A percentile compares a stretch with the other conserved stretches of the same genome.
These are phyloP conservation scores for Alloplasta piceator DNA, from an alignment of 2,888 invertebrate genomes.

Conservation along the genomic window DNA sequence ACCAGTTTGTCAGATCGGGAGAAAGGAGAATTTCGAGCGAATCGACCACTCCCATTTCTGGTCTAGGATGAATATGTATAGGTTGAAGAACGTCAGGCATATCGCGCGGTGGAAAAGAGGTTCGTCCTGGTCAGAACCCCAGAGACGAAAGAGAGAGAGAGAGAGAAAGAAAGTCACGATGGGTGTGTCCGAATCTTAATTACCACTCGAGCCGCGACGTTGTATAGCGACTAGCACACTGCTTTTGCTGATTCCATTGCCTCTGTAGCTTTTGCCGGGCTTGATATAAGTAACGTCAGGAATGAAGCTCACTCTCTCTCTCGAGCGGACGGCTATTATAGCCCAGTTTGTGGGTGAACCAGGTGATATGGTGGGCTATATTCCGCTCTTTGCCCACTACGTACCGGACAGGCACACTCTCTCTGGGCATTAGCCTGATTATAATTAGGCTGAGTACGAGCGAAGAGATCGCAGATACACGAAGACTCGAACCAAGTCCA, in stretches of 20 bases:
- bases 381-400: conserved; percentile 50
- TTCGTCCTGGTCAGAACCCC: conserved; percentile 77
- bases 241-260: conserved; percentile 52
- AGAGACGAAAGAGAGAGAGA: conserved; percentile 75
- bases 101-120: conserved; percentile 43
- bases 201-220: conserved; percentile 71
- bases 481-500: conserved; percentile 75
- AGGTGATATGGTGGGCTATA: conserved; percentile 57
- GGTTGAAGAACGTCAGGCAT: conserved; percentile 34
- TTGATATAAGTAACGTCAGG: conserved; percentile 78
- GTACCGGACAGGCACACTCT: conserved; percentile 63
- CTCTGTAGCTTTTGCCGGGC: conserved; percentile 69
- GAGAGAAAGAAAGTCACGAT: conserved; percentile 72
- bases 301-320: conserved; percentile 44
- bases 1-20: conserved; percentile 19
- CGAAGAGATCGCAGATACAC: conserved; percentile 80
- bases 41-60: conserved; percentile 79
- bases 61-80: conserved; percentile 64
- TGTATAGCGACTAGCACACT: conserved; percentile 54
- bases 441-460: conserved; percentile 83
- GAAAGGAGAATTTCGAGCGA: conserved; percentile 57
- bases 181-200: conserved; percentile 84
- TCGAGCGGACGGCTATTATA: conserved; percentile 59
- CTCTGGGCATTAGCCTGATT: conserved; percentile 82
- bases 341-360: conserved; percentile 56